A percentile compares a stretch with the other conserved stretches of the same genome.
Conservation (phyloP, 2,797 vertebrate genomes). For the Helarctos malayanus region DNA sequence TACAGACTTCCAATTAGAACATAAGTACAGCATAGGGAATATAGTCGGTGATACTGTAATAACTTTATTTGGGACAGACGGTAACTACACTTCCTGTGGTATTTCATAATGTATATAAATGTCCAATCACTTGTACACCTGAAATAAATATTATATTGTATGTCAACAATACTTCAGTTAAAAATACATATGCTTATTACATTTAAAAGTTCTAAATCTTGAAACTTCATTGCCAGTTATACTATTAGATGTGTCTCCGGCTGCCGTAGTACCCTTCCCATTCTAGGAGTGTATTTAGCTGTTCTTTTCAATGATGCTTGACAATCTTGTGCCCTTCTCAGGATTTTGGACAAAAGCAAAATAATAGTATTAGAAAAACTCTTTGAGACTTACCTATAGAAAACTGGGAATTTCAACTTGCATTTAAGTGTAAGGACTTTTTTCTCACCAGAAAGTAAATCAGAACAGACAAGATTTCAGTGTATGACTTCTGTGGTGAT, state of each 20-base stretch:
- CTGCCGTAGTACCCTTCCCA: not conserved
- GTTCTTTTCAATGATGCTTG: not conserved
- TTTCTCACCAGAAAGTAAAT: not conserved
- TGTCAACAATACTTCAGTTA: not conserved
- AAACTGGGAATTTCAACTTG: slow-evolving; percentile 5
- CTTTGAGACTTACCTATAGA: not conserved
- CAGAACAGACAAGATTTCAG: not conserved
- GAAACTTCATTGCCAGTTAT: not conserved
- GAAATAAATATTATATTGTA: not conserved
- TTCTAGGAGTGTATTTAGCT: not conserved
- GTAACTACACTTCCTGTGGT: not conserved
- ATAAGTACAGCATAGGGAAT: not conserved
- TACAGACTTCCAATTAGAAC: not conserved
- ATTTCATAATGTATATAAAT: not conserved
- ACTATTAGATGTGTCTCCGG: not conserved
- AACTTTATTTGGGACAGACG: not conserved
- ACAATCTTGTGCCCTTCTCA: not conserved
- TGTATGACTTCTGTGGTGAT: slow-evolving; percentile 7
- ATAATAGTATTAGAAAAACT: not conserved
- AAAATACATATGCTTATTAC: not conserved
- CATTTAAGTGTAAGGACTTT: not conserved
- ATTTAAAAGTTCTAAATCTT: not conserved
- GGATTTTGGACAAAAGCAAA: slow-evolving; percentile 26
- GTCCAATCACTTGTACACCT: not conserved
- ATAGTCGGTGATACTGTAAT: not conserved